Conservation (phyloP, 2,113 vertebrate genomes). For the Nibea albiflora region DNA sequence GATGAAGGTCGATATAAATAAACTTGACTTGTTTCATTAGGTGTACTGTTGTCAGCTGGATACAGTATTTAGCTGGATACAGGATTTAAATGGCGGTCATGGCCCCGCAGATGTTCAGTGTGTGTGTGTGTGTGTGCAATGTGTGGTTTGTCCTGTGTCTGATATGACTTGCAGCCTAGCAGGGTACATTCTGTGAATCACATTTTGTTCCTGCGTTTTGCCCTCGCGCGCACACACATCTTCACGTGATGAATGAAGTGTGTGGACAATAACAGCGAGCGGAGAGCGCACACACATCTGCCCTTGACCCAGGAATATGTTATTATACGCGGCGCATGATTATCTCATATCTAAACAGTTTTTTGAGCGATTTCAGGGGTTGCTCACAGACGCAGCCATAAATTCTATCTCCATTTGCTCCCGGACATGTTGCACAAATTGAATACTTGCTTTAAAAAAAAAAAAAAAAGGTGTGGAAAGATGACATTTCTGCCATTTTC, state of each 20-base stretch:
- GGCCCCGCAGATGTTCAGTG: constrained; percentile 52
- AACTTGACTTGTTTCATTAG: constrained; percentile 39
- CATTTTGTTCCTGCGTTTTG: constrained; percentile 30
- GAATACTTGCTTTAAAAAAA: constrained; percentile 44
- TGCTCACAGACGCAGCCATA: constrained; percentile 7
- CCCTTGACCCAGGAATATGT: neutral
- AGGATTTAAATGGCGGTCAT: constrained; percentile 34
- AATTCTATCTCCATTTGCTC: constrained; percentile 63
- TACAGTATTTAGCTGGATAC: constrained; percentile 15
- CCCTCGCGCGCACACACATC: neutral
- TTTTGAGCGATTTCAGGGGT: constrained; percentile 28
- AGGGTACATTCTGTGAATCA: constrained; percentile 23
- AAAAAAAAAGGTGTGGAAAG: constrained; percentile 35
- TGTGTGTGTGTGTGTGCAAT: neutral
- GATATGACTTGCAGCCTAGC: constrained; percentile 9
- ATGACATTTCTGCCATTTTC: constrained; percentile 45
- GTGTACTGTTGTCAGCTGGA: constrained; percentile 39
- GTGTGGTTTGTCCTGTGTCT: constrained; percentile 10
- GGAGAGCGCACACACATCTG: neutral
- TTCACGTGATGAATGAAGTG: neutral
- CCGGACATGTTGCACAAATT: constrained; percentile 53
- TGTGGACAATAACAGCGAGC: neutral
- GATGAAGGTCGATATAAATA: constrained; percentile 24
- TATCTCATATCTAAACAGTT: constrained; percentile 26
- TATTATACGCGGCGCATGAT: constrained; percentile 15